These are phyloP conservation scores for Philereme transversata DNA, from an alignment of 2,888 invertebrate genomes.

Conservation along the genomic window DNA sequence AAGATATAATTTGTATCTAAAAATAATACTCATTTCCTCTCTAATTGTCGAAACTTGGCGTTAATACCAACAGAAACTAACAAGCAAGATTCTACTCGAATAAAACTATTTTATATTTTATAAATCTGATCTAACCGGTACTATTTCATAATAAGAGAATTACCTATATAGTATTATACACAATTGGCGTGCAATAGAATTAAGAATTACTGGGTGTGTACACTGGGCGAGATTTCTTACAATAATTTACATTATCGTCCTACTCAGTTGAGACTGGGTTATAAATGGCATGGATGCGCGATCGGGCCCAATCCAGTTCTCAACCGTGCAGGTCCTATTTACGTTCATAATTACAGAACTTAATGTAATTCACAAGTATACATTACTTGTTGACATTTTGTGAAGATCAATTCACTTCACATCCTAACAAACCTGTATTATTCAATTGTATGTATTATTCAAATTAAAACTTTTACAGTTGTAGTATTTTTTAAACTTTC, in stretches of 20 bases:
- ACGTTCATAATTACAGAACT: conserved; percentile 42
- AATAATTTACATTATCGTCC: conserved; percentile 42
- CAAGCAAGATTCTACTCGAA: conserved; percentile 70
- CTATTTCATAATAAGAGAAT: conserved; percentile 57
- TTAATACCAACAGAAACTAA: conserved; percentile 70
- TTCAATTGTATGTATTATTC: no score
- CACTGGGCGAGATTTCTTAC: conserved; percentile 72
- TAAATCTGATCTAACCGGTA: conserved; percentile 61
- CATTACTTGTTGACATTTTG: conserved; percentile 21
- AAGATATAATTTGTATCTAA: conserved; percentile 82
- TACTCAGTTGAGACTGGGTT: conserved; percentile 1
- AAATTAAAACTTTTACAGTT: no score
- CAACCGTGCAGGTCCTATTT: background rate
- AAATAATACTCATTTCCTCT: conserved; percentile 80
- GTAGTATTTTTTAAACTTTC: no score
- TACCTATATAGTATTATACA: conserved; percentile 63
- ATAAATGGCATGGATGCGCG: no score
- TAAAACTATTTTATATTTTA: conserved; percentile 46
- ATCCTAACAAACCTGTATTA: conserved; percentile 7
- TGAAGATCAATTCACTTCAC: conserved; percentile 24
- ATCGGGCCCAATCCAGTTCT: no score
- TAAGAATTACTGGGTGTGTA: conserved; percentile 72
- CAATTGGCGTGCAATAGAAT: conserved; percentile 60
- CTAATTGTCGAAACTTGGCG: conserved; percentile 72
- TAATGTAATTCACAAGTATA: conserved; percentile 39